Evolutionary conservation across 2,888 invertebrate genomes (phyloP), one percentile per base, ranked within the genome.

Genomic region (Lomographa bimaculata): DNA sequence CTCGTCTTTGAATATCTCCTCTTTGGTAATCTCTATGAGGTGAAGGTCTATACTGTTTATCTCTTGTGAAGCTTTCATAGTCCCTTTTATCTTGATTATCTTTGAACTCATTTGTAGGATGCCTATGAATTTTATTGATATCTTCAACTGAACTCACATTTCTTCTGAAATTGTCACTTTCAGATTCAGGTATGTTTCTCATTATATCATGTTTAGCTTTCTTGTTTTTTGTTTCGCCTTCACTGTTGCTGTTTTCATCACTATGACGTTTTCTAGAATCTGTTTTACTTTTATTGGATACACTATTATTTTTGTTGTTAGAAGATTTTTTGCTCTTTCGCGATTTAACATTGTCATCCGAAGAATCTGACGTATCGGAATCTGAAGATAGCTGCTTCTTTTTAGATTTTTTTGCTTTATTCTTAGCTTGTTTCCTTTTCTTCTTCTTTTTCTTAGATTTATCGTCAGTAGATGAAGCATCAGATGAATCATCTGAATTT

Each of bases 401-500:
- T 46, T 67, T 47, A 1, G 20, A 25, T 8, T 40, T 50, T 21
- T 46, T 47, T 6, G 33, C 7, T 14, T 35, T 71, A 33, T 83
- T 80, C 7, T 63, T 14, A 3, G 2, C 75, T 53, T 75, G 84
- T 46, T 73, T 66, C n/a, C 55, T 53, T 29, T 62, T 62, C 34
- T 65, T 70, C 33, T 63, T 64, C 40, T 68, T 65, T 44, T 63
- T 63, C 16, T 41, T 69, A 54, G 20, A 58, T 49, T 49, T 56
- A 34, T 36, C 46, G 58, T 43, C 66, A 32, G 26, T 68, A 23
- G 67, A 57, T 2, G 75, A 76, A 19, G 72, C 71, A 30, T 74
- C 71, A 4, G 73, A 69, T 2, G 77, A 76, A 38, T 76, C 78
- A 46, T 77, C 79, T 25, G 80, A 79, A 16, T 75, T 78, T 1